Base-by-base conservation (phyloP, 2,797 vertebrate species). In the Enteromius thamalakanensis region DNA sequence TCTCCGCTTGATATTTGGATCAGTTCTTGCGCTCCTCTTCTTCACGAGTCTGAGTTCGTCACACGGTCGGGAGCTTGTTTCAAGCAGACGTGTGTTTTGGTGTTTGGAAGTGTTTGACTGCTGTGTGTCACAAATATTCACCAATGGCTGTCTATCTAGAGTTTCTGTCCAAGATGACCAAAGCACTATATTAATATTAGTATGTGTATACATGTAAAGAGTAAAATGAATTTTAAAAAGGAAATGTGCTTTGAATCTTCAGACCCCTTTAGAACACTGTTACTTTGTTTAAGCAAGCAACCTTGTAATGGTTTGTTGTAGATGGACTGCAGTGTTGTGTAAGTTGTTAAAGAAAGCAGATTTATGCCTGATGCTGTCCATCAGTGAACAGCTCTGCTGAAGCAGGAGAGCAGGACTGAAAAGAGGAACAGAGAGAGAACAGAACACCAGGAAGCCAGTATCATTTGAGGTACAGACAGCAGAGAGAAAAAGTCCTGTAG, bases 91-190 rank as follows among this genome's bases (percentile, higher is more conserved):
- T 14, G 19, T 67, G 76, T 65, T n/a, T 32, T 8, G 21, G 19
- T 6, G 12, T 53, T 53, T 34, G 17, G 17, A 51, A 51, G 45
- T 72, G 70, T 53, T 34, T 32, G 70, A 21, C 26, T 21, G 26
- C 47, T 72, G 70, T 72, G 70, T 51, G 47, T 34, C 72, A 9
- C 72, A 75, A 40, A 75, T 75, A 58, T 37, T 58, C 32, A 23
- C 32, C 19, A 49, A 45, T 19, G 29, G n/a, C 9, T 42, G 79
- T 60, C 65, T 69, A 6, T 12, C 70, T 26, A 51, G 9, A 74
- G 29, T 53, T 51, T 34, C 26, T 34, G 47, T 53, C 47, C 5
- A 21, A 34, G 10, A 34, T n/a, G 29, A 74, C 71, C 0, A 6
- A 74, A 26, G 3, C 51, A 37, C 34, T 37, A 37, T 37, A 37